Evolutionary conservation across 2,888 invertebrate genomes (phyloP), one percentile per base, ranked within the genome.

Genomic region (Epistrophella euchroma): DNA sequence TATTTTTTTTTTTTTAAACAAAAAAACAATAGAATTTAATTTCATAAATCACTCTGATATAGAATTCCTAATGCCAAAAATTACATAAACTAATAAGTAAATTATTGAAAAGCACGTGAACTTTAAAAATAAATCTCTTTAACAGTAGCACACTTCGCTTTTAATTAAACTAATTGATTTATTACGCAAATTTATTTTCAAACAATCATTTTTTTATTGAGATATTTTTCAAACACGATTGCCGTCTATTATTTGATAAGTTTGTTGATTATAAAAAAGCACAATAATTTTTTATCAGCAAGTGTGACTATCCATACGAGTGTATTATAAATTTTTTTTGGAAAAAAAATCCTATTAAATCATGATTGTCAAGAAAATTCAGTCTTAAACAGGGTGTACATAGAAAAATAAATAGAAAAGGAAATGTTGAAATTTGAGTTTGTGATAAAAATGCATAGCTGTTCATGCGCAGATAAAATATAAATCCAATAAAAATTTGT

Each of bases 271-370:
- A 45, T 6, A n/a, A 64, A 60, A 40, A 40, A 11, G 6, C n/a
- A 25, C 4, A 40, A 28, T 47, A n/a, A 47, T 64, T 47, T 2
- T 7, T 64, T 64, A 64, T 64, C 64, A 64, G n/a, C 60, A 15
- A n/a, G n/a, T n/a, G n/a, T n/a, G n/a, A n/a, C n/a, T n/a, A n/a
- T n/a, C n/a, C n/a, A n/a, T n/a, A n/a, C n/a, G n/a, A n/a, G n/a
- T n/a, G n/a, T n/a, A n/a, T n/a, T n/a, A n/a, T n/a, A n/a, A n/a
- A n/a, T n/a, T n/a, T n/a, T n/a, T n/a, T n/a, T n/a, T n/a, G n/a
- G n/a, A n/a, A n/a, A n/a, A n/a, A n/a, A n/a, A n/a, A n/a, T n/a
- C n/a, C n/a, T 15, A 52, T 25, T 28, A 50, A 28, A 9, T 6
- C 13, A 28, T 55, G 28, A 13, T 43, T 22, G 45, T 45, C 17